phyloP scores from a whole-genome alignment of 2,888 invertebrate species.

The Plutella xylostella region DNA sequence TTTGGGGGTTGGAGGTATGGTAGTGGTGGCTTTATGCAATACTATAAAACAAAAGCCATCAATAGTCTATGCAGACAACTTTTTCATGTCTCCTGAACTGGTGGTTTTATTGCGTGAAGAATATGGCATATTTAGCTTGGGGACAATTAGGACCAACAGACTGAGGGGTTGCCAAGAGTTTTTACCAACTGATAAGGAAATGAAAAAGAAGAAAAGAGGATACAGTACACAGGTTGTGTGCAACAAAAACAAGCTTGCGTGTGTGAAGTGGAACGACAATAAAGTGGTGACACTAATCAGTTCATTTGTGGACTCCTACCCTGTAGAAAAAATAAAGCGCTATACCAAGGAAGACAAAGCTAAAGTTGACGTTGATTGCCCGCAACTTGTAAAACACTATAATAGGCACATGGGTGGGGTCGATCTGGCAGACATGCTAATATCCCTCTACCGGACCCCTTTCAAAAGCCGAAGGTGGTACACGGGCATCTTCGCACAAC shows the following conservation, averaged over 20 bases:
- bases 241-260: background rate
- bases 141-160: conserved; percentile 7
- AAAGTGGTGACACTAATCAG: conserved; percentile 18
- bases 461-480: conserved; percentile 19
- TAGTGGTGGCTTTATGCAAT: conserved; percentile 23
- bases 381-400: conserved; percentile 17
- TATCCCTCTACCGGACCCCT: conserved; percentile 1
- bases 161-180: background rate
- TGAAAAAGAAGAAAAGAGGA: conserved; percentile 1
- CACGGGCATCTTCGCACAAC: conserved; percentile 16
- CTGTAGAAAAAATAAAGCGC: conserved; percentile 14
- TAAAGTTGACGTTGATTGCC: conserved; percentile 17
- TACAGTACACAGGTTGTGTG: background rate
- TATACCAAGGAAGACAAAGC: conserved; percentile 16
- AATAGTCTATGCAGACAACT: conserved; percentile 7
- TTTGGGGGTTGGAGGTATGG: conserved; percentile 17
- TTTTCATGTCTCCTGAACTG: conserved; percentile 5
- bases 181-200: background rate
- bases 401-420: conserved; percentile 23
- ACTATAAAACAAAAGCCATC: conserved; percentile 13
- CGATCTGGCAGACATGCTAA: conserved; percentile 16
- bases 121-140: conserved; percentile 6
- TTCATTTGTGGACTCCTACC: conserved; percentile 17
- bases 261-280: conserved; percentile 19
- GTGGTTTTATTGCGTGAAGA: background rate